These are phyloP conservation scores for Melangyna quadrimaculata DNA, from an alignment of 2,888 invertebrate species.

Conservation along the genomic window DNA sequence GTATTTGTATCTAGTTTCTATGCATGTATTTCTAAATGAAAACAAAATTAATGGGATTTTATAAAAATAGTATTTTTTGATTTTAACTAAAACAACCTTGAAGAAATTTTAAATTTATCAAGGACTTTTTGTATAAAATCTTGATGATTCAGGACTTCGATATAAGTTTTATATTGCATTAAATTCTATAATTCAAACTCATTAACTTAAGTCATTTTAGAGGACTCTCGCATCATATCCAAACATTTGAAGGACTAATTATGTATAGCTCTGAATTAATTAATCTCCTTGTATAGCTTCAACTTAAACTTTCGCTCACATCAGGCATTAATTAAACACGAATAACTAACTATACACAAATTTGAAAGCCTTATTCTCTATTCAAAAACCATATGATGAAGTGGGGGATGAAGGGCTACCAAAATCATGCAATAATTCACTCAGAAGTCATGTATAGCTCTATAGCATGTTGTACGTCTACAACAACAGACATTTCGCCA, in stretches of 20 bases:
- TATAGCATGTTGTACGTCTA: background rate
- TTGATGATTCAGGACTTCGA: background rate
- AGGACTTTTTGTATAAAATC: background rate
- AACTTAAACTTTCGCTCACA: conserved; percentile 30
- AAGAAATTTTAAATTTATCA: background rate
- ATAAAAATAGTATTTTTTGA: background rate
- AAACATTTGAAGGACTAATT: conserved; percentile 28
- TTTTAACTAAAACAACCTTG: background rate
- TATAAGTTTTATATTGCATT: background rate
- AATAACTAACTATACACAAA: conserved; percentile 24
- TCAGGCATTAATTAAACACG: conserved; percentile 55
- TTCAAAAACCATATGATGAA: background rate
- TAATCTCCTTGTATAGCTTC: conserved; percentile 27
- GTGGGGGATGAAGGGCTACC: background rate
- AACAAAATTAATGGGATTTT: background rate
- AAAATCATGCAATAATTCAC: conserved; percentile 61
- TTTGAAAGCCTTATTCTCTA: conserved; percentile 23
- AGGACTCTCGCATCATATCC: background rate
- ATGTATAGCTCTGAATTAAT: conserved; percentile 29
- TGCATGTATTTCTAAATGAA: too few species aligned
- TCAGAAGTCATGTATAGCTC: conserved; percentile 4
- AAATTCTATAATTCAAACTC: background rate
- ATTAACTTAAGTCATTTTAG: background rate
- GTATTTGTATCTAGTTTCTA: background rate
- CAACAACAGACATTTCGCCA: conserved; percentile 32